These are phyloP conservation scores for Mustela lutreola DNA, from an alignment of 2,113 vertebrate genomes.

Conservation along the genomic window DNA sequence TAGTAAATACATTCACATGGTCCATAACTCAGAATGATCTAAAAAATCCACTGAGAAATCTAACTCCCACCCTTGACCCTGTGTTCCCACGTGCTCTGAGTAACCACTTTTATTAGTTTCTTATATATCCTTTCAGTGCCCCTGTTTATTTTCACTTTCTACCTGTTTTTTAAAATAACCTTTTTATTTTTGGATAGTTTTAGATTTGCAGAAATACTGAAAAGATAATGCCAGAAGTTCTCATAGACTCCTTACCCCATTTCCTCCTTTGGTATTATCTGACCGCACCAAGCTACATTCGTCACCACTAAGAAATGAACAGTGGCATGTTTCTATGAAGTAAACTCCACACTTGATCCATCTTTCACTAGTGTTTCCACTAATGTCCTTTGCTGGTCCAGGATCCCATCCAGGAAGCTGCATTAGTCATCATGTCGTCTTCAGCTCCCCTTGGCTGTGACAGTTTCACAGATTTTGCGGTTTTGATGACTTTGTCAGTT, in stretches of 20 bases:
- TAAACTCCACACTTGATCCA: neutral
- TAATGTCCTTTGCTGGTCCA: neutral
- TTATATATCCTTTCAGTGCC: neutral
- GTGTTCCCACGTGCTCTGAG: neutral
- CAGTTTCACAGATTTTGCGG: neutral
- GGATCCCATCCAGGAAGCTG: neutral
- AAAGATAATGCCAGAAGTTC: neutral
- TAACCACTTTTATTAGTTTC: neutral
- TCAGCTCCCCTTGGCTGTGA: neutral
- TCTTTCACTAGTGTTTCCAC: neutral
- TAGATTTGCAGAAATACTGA: neutral
- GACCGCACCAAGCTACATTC: neutral
- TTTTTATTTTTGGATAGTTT: constrained; percentile 31
- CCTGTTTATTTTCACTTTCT: constrained; percentile 3
- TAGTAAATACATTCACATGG: neutral
- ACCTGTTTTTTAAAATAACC: neutral
- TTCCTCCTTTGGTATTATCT: neutral
- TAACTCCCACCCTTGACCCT: neutral
- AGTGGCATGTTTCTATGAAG: neutral
- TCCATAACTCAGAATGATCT: neutral
- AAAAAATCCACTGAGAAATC: neutral
- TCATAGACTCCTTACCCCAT: neutral
- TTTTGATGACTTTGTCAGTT: neutral
- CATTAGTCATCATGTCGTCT: neutral
- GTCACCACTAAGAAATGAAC: neutral